A percentile compares a stretch with the other conserved stretches of the same genome.
Conservation (phyloP, 2,113 vertebrate genomes). For the Emydocephalus ijimae region DNA sequence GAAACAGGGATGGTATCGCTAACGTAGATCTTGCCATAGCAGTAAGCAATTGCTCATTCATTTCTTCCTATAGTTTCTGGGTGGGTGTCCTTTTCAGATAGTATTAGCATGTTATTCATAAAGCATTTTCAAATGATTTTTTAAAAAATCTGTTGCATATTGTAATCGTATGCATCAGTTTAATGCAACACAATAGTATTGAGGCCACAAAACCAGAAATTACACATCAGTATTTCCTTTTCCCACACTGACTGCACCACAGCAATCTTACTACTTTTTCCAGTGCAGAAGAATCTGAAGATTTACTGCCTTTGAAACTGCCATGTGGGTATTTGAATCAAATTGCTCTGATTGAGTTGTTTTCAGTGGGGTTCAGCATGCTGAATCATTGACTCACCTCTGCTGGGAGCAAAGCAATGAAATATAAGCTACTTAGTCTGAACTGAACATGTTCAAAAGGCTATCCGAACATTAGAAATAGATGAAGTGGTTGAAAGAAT, state of each 20-base stretch:
- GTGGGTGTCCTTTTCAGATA: background rate
- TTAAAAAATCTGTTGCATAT: background rate
- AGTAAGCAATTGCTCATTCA: background rate
- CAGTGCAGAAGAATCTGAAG: background rate
- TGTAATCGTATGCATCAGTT: background rate
- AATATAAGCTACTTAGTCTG: background rate
- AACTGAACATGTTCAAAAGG: background rate
- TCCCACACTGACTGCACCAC: background rate
- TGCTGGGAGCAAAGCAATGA: background rate
- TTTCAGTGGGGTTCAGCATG: background rate
- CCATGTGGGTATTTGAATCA: constrained; percentile 2
- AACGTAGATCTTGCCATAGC: background rate
- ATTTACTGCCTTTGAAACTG: background rate
- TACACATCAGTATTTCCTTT: accelerated
- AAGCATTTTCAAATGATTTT: background rate
- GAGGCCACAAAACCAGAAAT: background rate
- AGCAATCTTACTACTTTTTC: background rate
- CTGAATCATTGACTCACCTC: background rate
- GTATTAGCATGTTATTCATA: background rate
- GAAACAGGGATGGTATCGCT: background rate
- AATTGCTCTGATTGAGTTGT: background rate
- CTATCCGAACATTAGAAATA: background rate
- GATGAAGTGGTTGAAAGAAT: background rate
- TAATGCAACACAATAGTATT: background rate
- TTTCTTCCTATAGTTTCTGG: constrained; percentile 26